Conservation (phyloP, 2,113 vertebrate genomes). For the Prunella himalayana region DNA sequence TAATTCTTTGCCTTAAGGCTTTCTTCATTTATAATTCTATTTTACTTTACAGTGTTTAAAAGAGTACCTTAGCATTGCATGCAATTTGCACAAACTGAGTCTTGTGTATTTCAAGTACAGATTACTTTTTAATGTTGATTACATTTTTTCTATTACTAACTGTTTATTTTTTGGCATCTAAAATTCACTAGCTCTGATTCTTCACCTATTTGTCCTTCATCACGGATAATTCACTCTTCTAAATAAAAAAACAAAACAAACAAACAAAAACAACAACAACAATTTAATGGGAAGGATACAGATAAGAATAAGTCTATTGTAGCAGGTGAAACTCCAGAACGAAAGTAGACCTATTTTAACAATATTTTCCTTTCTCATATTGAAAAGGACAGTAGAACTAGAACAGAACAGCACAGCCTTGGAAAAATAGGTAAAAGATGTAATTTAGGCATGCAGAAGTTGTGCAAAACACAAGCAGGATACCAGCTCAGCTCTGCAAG, state of each 20-base stretch:
- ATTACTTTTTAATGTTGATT: neutral
- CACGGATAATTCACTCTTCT: neutral
- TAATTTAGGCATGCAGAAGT: neutral
- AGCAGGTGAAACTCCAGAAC: neutral
- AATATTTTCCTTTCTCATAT: neutral
- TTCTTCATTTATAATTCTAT: slow-evolving; percentile 57
- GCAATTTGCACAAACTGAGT: neutral
- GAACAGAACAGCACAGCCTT: neutral
- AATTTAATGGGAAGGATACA: neutral
- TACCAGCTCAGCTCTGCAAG: neutral
- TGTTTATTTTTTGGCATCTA: neutral
- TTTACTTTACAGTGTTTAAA: slow-evolving; percentile 60
- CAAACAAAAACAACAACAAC: neutral
- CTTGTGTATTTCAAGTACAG: neutral
- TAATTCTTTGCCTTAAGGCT: slow-evolving; percentile 64
- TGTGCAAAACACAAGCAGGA: neutral
- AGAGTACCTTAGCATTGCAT: neutral
- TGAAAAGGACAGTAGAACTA: neutral
- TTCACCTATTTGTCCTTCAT: neutral
- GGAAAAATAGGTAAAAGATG: neutral
- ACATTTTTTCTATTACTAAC: neutral
- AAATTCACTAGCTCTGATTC: neutral
- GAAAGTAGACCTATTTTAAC: neutral
- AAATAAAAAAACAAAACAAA: neutral
- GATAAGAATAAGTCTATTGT: neutral